Percentiles rank a stretch among this genome's conserved stretches.
Conservation (phyloP, 1,140 invertebrate genomes). For the Caenorhabditis elegans region WBcel235 BX284603.4:5835001-5835500, state of each 20-base stretch:
- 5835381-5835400: no score
- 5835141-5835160: no score
- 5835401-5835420: no score
- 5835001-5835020: constrained; percentile 37
- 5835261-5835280: no score
- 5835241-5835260: background rate
- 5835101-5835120: no score
- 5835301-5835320: no score
- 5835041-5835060: no score
- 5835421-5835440: background rate
- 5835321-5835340: background rate
- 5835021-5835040: no score
- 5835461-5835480: background rate
- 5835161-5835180: no score
- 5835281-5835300: background rate
- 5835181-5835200: background rate
- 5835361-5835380: background rate
- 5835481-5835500: background rate
- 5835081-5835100: no score
- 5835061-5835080: no score
- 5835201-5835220: background rate
- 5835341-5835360: background rate
- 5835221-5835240: background rate
- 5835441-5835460: background rate
- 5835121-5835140: no score